Evolutionary conservation across 2,888 invertebrate genomes (phyloP).

Genomic region (Tetrapedia diversipes): DNA sequence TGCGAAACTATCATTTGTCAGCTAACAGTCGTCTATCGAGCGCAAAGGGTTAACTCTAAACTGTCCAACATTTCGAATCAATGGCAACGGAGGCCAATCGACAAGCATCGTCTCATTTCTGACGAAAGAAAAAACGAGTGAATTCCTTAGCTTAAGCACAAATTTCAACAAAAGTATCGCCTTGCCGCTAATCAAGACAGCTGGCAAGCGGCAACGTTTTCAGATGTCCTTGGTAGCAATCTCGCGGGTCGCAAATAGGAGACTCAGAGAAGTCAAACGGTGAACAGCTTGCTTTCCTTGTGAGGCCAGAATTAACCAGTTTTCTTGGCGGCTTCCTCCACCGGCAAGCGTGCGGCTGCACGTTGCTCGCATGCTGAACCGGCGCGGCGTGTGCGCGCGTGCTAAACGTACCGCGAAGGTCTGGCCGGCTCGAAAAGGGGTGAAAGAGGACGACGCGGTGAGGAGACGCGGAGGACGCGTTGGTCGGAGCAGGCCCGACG

Average conservation of each 20-base stretch:
- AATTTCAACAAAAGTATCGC: neutral
- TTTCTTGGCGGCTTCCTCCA: slow-evolving; percentile 28
- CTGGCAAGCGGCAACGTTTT: neutral
- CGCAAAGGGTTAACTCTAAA: no score
- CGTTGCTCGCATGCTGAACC: slow-evolving; percentile 44
- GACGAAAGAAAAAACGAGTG: no score
- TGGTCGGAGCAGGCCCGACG: slow-evolving; percentile 52
- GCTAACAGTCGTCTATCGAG: no score
- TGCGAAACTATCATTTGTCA: no score
- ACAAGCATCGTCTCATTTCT: neutral
- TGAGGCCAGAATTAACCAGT: slow-evolving; percentile 70
- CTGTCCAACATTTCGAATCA: no score
- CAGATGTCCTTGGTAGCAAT: neutral
- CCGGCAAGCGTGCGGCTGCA: slow-evolving; percentile 9
- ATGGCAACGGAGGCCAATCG: no score
- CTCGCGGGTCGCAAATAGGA: neutral
- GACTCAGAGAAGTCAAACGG: slow-evolving; percentile 16
- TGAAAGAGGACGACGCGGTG: neutral
- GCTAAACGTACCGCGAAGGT: slow-evolving; percentile 33
- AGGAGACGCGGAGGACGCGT: slow-evolving; percentile 30
- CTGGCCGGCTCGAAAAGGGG: slow-evolving; percentile 26
- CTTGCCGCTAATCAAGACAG: neutral
- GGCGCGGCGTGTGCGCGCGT: slow-evolving; percentile 14
- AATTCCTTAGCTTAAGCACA: neutral
- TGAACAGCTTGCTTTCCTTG: slow-evolving; percentile 10